These are phyloP conservation scores for Trichogramma dendrolimi DNA, from an alignment of 2,888 invertebrate genomes.

Conservation along the genomic window DNA sequence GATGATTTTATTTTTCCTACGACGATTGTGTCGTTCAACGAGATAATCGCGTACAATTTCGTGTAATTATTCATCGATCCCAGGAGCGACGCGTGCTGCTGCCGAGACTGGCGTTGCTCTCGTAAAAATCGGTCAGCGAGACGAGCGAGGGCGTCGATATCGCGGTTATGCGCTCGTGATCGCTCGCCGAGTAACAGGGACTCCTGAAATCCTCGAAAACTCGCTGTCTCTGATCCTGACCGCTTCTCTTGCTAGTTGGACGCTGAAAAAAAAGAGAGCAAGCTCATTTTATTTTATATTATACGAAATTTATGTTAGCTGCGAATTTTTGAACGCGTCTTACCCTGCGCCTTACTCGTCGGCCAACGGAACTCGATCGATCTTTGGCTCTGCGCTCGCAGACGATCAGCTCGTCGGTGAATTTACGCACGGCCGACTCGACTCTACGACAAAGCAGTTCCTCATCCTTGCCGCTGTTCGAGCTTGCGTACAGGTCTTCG, in stretches of 20 bases:
- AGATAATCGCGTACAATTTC: too few relatives aligned
- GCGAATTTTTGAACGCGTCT: slow-evolving; percentile 14
- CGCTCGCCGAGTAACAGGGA: slow-evolving; percentile 19
- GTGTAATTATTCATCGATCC: too few relatives aligned
- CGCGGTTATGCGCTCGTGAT: slow-evolving; percentile 31
- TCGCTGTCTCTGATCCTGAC: background rate
- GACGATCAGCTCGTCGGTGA: slow-evolving; percentile 37
- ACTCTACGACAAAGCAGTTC: slow-evolving; percentile 31
- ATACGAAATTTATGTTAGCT: background rate
- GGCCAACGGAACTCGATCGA: slow-evolving; percentile 12
- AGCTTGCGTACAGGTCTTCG: background rate
- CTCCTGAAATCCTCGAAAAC: slow-evolving; percentile 3
- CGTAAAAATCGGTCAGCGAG: slow-evolving; percentile 33
- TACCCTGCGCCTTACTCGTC: slow-evolving; percentile 4
- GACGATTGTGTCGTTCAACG: too few relatives aligned
- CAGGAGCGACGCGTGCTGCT: too few relatives aligned
- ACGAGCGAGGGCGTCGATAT: slow-evolving; percentile 36
- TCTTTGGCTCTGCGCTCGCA: slow-evolving; percentile 31
- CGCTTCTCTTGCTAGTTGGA: background rate
- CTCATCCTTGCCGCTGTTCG: slow-evolving; percentile 15
- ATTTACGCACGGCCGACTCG: slow-evolving; percentile 37
- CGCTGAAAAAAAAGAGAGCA: background rate
- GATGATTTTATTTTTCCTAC: too few relatives aligned
- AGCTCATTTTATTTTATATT: background rate
- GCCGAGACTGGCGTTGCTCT: too few relatives aligned